Evolutionary conservation across 1,140 invertebrate species (phyloP).

Genomic region (Apis florea): DNA sequence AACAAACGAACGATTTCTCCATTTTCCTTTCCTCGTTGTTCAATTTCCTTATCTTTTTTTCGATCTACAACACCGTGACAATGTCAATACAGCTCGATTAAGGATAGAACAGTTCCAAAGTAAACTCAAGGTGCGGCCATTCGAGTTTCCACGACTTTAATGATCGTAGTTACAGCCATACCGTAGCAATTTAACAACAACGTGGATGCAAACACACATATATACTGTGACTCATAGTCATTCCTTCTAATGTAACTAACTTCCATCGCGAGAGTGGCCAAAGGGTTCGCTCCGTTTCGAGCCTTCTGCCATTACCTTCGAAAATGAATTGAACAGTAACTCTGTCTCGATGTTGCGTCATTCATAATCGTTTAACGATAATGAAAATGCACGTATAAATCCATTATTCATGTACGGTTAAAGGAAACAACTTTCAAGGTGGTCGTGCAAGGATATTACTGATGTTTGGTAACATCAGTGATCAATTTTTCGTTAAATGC

Average conservation of each 20-base stretch:
- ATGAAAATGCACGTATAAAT: not conserved
- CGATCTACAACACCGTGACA: too few relatives aligned
- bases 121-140: slow-evolving; percentile 33
- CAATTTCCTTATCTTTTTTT: not conserved
- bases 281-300: slow-evolving; percentile 29
- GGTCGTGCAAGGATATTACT: too few relatives aligned
- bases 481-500: too few relatives aligned
- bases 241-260: slow-evolving; percentile 48
- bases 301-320: slow-evolving; percentile 31
- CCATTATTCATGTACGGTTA: too few relatives aligned
- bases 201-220: slow-evolving; percentile 29
- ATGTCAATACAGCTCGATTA: not conserved
- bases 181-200: slow-evolving; percentile 19
- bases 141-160: slow-evolving; percentile 39
- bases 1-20: not conserved
- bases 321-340: slow-evolving; percentile 40
- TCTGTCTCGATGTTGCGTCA: slow-evolving; percentile 6
- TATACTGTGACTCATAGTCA: slow-evolving; percentile 38
- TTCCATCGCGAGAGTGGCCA: slow-evolving; percentile 28
- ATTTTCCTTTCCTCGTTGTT: too few relatives aligned
- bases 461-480: too few relatives aligned
- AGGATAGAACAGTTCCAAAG: not conserved
- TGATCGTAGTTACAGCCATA: slow-evolving; percentile 25
- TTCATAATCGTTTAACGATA: slow-evolving; percentile 26
- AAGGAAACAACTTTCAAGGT: not conserved